phyloP scores from a whole-genome alignment of 2,797 vertebrate species.

The Gallinago nigripennis region DNA sequence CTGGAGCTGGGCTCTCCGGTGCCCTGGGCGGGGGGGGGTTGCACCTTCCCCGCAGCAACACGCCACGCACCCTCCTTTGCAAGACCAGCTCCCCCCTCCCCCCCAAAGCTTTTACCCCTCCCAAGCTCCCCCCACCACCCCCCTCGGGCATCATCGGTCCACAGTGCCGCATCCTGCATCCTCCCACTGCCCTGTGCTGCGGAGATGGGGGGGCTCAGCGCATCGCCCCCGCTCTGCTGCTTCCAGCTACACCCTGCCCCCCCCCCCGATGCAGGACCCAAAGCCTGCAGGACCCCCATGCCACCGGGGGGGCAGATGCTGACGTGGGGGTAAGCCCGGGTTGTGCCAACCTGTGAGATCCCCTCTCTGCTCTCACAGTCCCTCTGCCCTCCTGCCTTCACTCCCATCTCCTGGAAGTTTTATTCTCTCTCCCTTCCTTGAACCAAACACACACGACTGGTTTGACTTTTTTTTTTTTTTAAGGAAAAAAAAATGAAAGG shows the following conservation, averaged over 20 bases:
- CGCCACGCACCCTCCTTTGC: background rate
- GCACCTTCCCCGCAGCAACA: background rate
- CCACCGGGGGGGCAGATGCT: background rate
- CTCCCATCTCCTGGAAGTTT: background rate
- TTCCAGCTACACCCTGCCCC: background rate
- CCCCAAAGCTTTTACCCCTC: background rate
- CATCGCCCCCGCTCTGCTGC: fast-evolving
- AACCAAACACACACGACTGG: background rate
- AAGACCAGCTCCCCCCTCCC: background rate
- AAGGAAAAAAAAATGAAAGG: background rate
- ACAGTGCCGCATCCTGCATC: fast-evolving
- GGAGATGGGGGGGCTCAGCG: background rate
- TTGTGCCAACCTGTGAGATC: background rate
- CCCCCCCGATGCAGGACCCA: background rate
- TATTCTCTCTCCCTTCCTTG: background rate
- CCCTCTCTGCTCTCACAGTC: background rate
- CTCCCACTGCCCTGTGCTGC: background rate
- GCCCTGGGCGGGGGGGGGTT: background rate
- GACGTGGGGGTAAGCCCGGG: background rate
- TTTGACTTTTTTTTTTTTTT: background rate
- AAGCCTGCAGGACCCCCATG: background rate
- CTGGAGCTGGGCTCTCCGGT: background rate
- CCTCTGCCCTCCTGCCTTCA: background rate
- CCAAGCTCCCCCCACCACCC: background rate
- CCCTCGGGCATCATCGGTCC: background rate